Base-by-base conservation (phyloP, 2,113 vertebrate genomes). In the Paracanthobrama guichenoti region DNA sequence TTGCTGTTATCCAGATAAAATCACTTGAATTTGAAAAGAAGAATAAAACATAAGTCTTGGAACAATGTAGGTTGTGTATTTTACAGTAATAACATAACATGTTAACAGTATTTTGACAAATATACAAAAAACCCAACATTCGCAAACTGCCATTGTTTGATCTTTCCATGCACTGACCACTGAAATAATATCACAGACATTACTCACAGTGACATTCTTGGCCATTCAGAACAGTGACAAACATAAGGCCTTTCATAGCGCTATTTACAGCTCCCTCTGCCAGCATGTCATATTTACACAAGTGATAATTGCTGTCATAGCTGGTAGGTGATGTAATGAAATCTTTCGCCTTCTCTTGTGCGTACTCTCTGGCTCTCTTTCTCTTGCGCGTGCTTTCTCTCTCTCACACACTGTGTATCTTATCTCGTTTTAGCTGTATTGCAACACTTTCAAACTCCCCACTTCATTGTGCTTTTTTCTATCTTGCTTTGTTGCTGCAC, bases 201-300 rank as follows among this genome's bases (percentile, higher is more conserved):
- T 59, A 79, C 55, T 78, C 76, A 84, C 76, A 86, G 75, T 60
- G 66, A 85, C 83, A 83, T 80, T 79, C 46, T 35, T 39, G 77
- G 81, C 75, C 67, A 77, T 64, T 85, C 83, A 73, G 60, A 83
- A 81, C 81, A 85, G 53, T 80, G 22, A 86, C 67, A 62, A 79
- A 79, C 78, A 62, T 14, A 39, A 81, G 82, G 62, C 42, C 60
- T 80, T 76, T 83, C 67, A 12, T 73, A 55, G 71, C 78, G 59
- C 24, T 82, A 87, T 88, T 59, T 86, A 89, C 86, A 89, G 88
- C 84, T 86, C 73, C 83, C 81, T 79, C 60, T 66, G 72, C 79
- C 74, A 83, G 44, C 53, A 77, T 64, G 72, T 66, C 62, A 72
- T 86, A 87, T 87, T 74, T 89, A 89, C 83, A 87, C 16, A 48